A percentile compares a stretch with the other conserved stretches of the same genome.
Conservation (phyloP, 2,797 vertebrate species). For the Cryptoprocta ferox region DNA sequence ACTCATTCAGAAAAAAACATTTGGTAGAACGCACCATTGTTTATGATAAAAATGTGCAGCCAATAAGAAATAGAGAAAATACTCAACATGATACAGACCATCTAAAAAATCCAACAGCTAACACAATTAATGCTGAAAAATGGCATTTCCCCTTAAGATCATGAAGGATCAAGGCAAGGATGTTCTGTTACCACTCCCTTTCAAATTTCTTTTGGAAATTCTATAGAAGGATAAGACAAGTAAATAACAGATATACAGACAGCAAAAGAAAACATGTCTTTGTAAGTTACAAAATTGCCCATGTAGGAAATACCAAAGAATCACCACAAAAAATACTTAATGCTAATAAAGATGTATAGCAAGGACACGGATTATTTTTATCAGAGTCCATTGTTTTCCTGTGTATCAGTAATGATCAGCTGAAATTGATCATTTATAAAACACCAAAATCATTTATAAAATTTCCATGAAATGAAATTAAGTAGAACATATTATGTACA, state of each 20-base stretch:
- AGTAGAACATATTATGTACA: not conserved
- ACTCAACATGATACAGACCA: not conserved
- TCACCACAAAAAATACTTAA: not conserved
- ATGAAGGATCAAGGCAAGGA: not conserved
- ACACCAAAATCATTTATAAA: too few species aligned
- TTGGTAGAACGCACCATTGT: not conserved
- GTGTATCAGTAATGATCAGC: not conserved
- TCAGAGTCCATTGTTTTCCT: not conserved
- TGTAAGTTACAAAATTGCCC: not conserved
- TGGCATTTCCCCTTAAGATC: not conserved
- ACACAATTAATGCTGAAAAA: not conserved
- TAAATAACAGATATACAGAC: not conserved
- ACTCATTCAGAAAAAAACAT: not conserved
- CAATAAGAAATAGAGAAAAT: not conserved
- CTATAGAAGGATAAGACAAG: not conserved
- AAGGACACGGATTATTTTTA: not conserved
- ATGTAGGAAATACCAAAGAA: not conserved
- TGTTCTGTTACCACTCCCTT: not conserved
- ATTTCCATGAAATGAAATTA: too few species aligned
- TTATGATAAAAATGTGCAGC: not conserved
- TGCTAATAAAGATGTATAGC: not conserved
- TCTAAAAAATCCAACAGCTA: not conserved
- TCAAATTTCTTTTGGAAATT: not conserved
- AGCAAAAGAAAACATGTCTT: not conserved
- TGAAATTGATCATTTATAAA: too few species aligned